A percentile compares a stretch with the other conserved stretches of the same genome.
phyloP scores from a whole-genome alignment of 2,113 vertebrate species.

The Columba livia region DNA sequence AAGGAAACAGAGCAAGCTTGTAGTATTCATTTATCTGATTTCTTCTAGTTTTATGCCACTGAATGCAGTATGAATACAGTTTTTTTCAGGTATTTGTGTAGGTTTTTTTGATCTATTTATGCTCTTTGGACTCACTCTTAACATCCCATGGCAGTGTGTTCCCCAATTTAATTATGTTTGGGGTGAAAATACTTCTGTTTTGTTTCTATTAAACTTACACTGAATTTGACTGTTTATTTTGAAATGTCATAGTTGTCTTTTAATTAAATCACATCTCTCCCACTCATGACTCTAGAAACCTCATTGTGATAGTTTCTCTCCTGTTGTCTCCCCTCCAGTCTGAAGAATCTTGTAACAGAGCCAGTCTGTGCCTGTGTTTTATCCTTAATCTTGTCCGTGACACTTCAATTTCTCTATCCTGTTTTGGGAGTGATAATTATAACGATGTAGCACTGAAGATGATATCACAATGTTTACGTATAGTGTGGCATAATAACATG shows the following conservation, averaged over 20 bases:
- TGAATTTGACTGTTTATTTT: accelerated
- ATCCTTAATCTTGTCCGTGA: neutral
- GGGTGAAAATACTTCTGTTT: neutral
- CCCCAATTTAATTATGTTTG: neutral
- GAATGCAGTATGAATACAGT: neutral
- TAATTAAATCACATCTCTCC: neutral
- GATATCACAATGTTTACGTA: neutral
- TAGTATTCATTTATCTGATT: neutral
- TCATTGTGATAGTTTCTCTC: neutral
- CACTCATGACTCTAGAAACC: neutral
- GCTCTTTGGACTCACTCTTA: neutral
- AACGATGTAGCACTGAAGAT: neutral
- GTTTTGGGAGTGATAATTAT: neutral
- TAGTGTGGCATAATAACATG: neutral
- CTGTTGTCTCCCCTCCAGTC: neutral
- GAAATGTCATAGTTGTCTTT: neutral
- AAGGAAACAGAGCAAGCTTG: neutral
- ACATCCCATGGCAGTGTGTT: neutral
- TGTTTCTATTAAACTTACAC: neutral
- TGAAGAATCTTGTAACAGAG: neutral
- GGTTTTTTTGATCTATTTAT: neutral
- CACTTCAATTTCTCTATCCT: neutral
- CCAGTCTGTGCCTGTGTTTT: neutral
- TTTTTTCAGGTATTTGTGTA: neutral
- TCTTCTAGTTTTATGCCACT: neutral